Conservation (phyloP, 2,113 vertebrate genomes). For the Pterocles burchelli region DNA sequence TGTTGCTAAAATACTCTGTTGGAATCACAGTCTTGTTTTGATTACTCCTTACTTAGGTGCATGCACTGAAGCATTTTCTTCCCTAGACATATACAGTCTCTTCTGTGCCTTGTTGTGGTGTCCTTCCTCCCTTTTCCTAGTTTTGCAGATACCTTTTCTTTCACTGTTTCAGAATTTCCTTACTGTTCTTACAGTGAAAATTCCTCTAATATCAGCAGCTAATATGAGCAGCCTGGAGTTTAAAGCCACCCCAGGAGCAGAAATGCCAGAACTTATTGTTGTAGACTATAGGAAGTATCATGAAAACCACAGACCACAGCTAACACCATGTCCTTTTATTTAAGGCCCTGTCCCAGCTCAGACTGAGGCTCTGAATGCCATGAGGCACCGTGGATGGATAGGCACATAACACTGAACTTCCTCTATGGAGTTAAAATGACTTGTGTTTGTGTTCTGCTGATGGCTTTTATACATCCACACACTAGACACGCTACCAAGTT, state of each 20-base stretch:
- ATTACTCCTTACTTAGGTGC: neutral
- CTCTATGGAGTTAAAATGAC: neutral
- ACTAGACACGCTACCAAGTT: neutral
- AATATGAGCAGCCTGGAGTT: neutral
- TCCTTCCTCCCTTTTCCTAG: neutral
- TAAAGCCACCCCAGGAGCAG: neutral
- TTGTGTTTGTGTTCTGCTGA: neutral
- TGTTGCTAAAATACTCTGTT: neutral
- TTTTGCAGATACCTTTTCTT: neutral
- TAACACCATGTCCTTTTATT: neutral
- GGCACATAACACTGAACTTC: neutral
- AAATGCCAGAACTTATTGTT: neutral
- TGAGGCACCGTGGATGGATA: neutral
- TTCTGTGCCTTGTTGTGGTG: neutral
- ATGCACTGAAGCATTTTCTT: neutral
- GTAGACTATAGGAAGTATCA: neutral
- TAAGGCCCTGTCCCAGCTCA: neutral
- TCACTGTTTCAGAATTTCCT: neutral
- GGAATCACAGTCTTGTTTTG: neutral
- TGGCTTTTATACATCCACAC: neutral
- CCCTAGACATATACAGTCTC: neutral
- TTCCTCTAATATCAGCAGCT: neutral
- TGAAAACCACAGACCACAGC: rapidly evolving
- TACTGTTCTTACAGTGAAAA: neutral
- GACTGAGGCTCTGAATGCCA: neutral